Conservation (phyloP, 2,113 vertebrate genomes). For the Tychaedon coryphoeus region DNA sequence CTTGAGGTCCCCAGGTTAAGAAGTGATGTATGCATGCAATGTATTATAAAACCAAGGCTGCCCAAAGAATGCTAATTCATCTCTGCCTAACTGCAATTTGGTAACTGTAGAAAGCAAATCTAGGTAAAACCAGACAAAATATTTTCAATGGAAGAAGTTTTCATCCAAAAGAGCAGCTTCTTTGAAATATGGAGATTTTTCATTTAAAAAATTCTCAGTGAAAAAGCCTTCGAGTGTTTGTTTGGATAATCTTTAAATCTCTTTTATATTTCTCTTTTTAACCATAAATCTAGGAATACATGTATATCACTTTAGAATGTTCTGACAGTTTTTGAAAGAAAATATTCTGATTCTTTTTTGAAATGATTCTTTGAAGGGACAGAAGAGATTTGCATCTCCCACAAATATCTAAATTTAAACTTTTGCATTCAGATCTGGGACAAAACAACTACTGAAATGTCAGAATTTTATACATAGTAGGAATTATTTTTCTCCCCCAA, state of each 20-base stretch:
- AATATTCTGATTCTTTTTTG: not conserved
- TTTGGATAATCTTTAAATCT: conserved; percentile 14
- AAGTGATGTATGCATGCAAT: fast-evolving
- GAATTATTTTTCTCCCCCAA: not conserved
- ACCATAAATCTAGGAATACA: not conserved
- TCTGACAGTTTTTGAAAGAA: conserved; percentile 35
- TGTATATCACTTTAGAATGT: not conserved
- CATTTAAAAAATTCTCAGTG: not conserved
- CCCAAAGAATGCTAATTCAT: not conserved
- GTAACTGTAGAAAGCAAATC: not conserved
- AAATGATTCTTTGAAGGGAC: conserved; percentile 17
- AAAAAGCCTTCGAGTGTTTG: not conserved
- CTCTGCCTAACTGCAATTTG: not conserved
- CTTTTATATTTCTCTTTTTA: conserved; percentile 9
- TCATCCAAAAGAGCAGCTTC: not conserved
- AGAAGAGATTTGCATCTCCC: conserved; percentile 40
- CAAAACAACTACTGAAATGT: conserved; percentile 29
- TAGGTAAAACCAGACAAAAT: not conserved
- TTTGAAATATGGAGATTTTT: not conserved
- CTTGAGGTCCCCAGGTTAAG: not conserved
- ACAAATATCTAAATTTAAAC: conserved; percentile 48
- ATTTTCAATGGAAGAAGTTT: not conserved
- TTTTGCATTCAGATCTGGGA: conserved; percentile 21
- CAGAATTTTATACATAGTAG: not conserved
- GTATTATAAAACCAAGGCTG: not conserved